These are phyloP conservation scores for Stenodera caucasica DNA, from an alignment of 2,888 invertebrate genomes.

Conservation along the genomic window DNA sequence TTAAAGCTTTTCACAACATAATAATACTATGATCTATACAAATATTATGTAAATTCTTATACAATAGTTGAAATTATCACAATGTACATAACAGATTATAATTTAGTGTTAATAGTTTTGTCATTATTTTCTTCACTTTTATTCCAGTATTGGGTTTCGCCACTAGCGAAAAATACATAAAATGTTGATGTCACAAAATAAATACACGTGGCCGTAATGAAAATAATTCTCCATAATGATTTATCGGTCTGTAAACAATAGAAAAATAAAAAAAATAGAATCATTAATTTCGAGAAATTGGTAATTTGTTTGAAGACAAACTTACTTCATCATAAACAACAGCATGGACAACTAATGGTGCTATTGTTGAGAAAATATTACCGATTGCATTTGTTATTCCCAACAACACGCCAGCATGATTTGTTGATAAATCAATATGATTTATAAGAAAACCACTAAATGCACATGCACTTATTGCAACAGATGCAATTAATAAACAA, in stretches of 20 bases:
- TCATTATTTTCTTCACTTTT: conserved; percentile 13
- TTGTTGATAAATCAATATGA: conserved; percentile 80
- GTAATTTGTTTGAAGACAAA: too few relatives aligned
- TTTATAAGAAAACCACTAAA: conserved; percentile 71
- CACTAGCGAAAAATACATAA: conserved; percentile 70
- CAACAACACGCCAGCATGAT: conserved; percentile 79
- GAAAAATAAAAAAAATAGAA: too few relatives aligned
- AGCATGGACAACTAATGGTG: conserved; percentile 69
- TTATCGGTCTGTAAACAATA: conserved; percentile 62
- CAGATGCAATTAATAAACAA: conserved; percentile 62
- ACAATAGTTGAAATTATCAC: too few relatives aligned
- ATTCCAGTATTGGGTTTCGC: conserved; percentile 68
- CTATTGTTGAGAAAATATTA: conserved; percentile 73
- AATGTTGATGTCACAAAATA: conserved; percentile 71
- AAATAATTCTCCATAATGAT: conserved; percentile 72
- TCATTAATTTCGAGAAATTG: too few relatives aligned
- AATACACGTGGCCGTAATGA: conserved; percentile 71
- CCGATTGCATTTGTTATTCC: conserved; percentile 78
- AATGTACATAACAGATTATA: neutral
- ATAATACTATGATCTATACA: too few relatives aligned
- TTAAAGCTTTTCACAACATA: too few relatives aligned
- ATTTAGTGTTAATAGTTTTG: neutral
- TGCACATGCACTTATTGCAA: conserved; percentile 72
- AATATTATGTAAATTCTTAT: too few relatives aligned
- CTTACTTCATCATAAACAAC: conserved; percentile 68